Evolutionary conservation across 2,888 invertebrate species (phyloP), one percentile per base, ranked within the genome.

Genomic region (Tiliacea citrago): DNA sequence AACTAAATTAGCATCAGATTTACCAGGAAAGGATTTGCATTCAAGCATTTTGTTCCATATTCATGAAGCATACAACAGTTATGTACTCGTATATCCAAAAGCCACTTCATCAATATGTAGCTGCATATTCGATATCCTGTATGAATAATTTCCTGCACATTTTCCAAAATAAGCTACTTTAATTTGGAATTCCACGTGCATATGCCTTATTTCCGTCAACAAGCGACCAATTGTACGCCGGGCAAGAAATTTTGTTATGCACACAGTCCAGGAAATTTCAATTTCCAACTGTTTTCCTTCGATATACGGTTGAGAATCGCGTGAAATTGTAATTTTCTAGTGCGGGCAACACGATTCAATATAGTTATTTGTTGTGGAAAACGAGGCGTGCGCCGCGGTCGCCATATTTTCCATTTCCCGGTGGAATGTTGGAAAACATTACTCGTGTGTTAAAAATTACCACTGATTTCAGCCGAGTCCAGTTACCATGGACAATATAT

Each of bases 141-240:
- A 82, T 86, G 68, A 87, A 87, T 86, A 87, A 86, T 84, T 83
- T 81, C 74, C 45, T 66, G 57, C 75, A 29, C 66, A 83, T 82
- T 84, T 85, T 82, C 83, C 84, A 75, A 86, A 85, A 83, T 81
- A 82, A 84, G 81, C 84, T 80, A 82, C 78, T 80, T 82, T 75
- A 75, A 88, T 88, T 86, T 77, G 71, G 72, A 79, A 90, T 90
- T 88, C 85, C 84, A 88, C 83, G 85, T 86, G 90, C 84, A 89
- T 82, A 87, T 78, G 85, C 86, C 84, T 90, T 91, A 91, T 91
- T 91, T 91, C 90, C 91, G 88, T 86, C 90, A 87, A 87, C 90
- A 88, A 80, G 76, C 84, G 79, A 62, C 86, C 86, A 88, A 88
- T 89, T 87, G 84, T 75, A 81, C 76, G 71, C 77, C 80, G 55